Evolutionary conservation across 2,797 vertebrate species (phyloP).

Genomic region (Darevskia mixta): DNA sequence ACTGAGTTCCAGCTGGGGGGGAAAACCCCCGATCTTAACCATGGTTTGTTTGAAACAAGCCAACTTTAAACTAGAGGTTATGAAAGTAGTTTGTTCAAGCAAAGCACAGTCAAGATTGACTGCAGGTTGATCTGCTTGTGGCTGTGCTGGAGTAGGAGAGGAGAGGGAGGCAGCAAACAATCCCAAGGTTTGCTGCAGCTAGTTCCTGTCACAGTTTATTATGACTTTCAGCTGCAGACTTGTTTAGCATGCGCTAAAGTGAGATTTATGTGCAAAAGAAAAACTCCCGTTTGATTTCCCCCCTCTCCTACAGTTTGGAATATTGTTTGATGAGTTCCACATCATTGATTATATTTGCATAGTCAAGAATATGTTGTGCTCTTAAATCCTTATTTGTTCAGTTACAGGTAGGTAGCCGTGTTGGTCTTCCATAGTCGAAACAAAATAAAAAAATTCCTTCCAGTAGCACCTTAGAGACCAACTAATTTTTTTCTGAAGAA

Average conservation of each 20-base stretch:
- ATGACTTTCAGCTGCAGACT: neutral
- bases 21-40: neutral
- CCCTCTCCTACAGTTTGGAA: neutral
- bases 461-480: no score
- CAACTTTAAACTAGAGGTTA: neutral
- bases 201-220: neutral
- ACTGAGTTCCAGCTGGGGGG: neutral
- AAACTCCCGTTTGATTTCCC: neutral
- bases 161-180: neutral
- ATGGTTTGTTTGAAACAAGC: neutral
- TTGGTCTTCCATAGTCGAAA: no score
- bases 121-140: neutral
- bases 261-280: conserved; percentile 1
- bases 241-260: neutral
- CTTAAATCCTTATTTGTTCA: neutral
- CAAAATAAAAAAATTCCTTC: no score
- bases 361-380: neutral
- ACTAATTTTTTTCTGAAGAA: no score
- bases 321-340: conserved; percentile 1
- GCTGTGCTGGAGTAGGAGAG: neutral
- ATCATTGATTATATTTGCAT: neutral
- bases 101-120: neutral
- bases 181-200: neutral
- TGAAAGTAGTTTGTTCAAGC: neutral
- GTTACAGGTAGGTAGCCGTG: no score